Conservation (phyloP, 2,888 invertebrate species). For the Drosophila paracracens region DNA sequence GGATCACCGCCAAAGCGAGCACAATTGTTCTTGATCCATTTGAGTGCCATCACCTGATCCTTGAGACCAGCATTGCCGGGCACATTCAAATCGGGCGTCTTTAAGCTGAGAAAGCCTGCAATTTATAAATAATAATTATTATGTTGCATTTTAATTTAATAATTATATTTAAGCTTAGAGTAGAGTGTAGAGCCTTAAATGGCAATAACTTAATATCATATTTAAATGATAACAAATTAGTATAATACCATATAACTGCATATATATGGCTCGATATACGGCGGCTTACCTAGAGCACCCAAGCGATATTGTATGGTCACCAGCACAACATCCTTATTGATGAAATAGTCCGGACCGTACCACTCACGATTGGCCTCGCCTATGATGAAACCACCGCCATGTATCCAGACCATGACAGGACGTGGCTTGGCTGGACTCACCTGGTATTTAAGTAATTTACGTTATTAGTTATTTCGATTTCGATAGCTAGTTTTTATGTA, state of each 20-base stretch:
- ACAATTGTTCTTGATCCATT: constrained; percentile 86
- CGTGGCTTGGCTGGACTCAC: constrained; percentile 76
- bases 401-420: constrained; percentile 86
- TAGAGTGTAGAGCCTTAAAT: background rate
- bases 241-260: background rate
- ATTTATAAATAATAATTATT: background rate
- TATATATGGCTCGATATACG: too few relatives aligned
- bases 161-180: background rate
- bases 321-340: constrained; percentile 85
- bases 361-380: constrained; percentile 84
- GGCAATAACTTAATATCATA: background rate
- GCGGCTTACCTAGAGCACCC: constrained; percentile 83
- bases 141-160: background rate
- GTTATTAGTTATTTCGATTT: background rate
- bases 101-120: constrained; percentile 85
- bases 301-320: constrained; percentile 86
- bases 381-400: constrained; percentile 85
- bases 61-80: constrained; percentile 87
- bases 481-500: background rate
- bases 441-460: constrained; percentile 45
- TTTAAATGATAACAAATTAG: background rate
- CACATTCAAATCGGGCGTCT: constrained; percentile 84
- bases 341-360: constrained; percentile 85
- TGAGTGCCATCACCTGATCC: constrained; percentile 86
- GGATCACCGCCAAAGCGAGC: constrained; percentile 86